These are phyloP conservation scores for Ridgeia piscesae DNA, from an alignment of 1,140 invertebrate species.

Conservation along the genomic window DNA sequence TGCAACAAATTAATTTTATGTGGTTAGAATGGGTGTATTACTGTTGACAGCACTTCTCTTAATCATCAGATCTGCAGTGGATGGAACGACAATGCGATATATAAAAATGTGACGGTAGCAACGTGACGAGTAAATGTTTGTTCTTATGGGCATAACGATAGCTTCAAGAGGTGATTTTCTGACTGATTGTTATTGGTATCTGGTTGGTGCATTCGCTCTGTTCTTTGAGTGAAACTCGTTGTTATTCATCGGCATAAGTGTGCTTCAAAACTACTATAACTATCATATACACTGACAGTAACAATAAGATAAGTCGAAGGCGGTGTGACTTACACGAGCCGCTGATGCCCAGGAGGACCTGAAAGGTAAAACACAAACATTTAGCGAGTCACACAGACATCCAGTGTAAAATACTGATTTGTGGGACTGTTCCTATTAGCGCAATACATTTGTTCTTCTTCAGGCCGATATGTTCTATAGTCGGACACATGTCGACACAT, in stretches of 20 bases:
- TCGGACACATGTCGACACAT: too few species aligned
- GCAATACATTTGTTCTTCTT: too few species aligned
- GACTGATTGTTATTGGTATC: neutral
- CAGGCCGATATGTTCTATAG: too few species aligned
- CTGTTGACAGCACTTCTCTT: neutral
- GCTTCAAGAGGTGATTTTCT: neutral
- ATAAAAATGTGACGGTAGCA: neutral
- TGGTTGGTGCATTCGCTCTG: neutral
- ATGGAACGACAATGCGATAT: neutral
- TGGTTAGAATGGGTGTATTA: neutral
- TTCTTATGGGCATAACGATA: neutral
- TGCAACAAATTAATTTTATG: neutral
- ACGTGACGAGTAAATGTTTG: neutral
- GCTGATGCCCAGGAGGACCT: neutral
- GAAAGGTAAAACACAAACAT: neutral
- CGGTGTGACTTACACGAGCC: neutral
- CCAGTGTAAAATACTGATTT: neutral
- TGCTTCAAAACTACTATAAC: neutral
- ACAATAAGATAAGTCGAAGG: neutral
- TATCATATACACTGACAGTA: too few species aligned
- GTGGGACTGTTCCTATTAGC: too few species aligned
- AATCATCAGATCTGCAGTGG: neutral
- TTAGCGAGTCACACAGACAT: too few species aligned
- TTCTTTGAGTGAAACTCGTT: neutral
- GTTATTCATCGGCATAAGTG: neutral